Percentiles rank a stretch among this genome's conserved stretches.
Evolutionary conservation across 2,797 vertebrate genomes (phyloP).

Genomic region (Balearica regulorum): DNA sequence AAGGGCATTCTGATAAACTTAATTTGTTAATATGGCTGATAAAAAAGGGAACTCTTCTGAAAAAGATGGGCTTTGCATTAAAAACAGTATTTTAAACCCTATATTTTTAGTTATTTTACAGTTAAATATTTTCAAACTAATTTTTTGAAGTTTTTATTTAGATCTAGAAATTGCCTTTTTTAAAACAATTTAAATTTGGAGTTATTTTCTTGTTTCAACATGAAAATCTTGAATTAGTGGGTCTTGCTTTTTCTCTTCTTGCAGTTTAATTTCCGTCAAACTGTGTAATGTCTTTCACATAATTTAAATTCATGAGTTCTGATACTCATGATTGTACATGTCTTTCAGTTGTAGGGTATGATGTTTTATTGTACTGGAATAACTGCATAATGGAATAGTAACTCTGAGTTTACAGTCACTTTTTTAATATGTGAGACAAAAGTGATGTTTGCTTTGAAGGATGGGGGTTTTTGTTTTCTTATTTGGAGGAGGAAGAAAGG

Average conservation of each 20-base stretch:
- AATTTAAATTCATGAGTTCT: not conserved
- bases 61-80: not conserved
- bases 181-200: not conserved
- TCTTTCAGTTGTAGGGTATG: not conserved
- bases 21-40: not conserved
- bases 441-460: not conserved
- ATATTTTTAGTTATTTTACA: not conserved
- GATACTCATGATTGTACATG: not conserved
- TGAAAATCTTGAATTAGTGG: not conserved
- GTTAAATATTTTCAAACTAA: not conserved
- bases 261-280: not conserved
- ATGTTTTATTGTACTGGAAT: not conserved
- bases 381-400: not conserved
- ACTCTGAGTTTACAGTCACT: not conserved
- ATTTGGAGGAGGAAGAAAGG: not conserved
- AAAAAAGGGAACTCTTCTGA: not conserved
- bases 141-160: not conserved
- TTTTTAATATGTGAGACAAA: not conserved
- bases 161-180: not conserved
- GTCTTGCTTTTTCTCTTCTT: not conserved
- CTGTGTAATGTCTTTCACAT: not conserved
- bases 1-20: not conserved
- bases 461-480: accelerated
- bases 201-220: not conserved
- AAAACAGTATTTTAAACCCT: not conserved